These are phyloP conservation scores for Protonibea diacanthus DNA, from an alignment of 2,797 vertebrate genomes.

Conservation along the genomic window DNA sequence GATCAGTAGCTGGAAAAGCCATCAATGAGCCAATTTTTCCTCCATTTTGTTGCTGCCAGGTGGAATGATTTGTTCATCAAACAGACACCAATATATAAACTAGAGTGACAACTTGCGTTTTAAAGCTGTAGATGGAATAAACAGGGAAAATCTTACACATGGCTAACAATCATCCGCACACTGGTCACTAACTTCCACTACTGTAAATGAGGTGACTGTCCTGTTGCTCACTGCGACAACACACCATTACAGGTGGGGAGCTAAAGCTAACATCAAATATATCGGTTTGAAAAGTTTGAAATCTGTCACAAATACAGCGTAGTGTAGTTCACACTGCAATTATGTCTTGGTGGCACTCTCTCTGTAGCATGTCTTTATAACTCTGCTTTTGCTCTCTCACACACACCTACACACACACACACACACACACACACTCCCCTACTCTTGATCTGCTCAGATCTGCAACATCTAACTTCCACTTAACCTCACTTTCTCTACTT, in stretches of 20 bases:
- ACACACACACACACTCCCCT: slow-evolving; percentile 31
- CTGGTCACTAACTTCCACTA: not conserved
- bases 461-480: slow-evolving; percentile 87
- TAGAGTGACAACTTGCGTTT: not conserved
- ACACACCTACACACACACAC: slow-evolving; percentile 11
- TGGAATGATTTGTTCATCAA: slow-evolving; percentile 8
- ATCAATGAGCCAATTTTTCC: not conserved
- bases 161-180: not conserved
- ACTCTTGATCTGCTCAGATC: slow-evolving; percentile 84
- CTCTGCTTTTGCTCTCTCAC: slow-evolving; percentile 43
- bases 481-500: slow-evolving; percentile 87
- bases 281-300: slow-evolving; percentile 17
- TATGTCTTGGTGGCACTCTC: slow-evolving; percentile 43
- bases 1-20: not conserved
- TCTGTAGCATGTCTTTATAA: slow-evolving; percentile 32
- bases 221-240: not conserved
- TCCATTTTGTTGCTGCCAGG: slow-evolving; percentile 7
- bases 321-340: slow-evolving; percentile 24
- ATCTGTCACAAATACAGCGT: slow-evolving; percentile 22
- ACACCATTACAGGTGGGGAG: not conserved
- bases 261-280: not conserved
- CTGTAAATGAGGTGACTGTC: not conserved
- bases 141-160: not conserved
- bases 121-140: not conserved
- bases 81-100: not conserved